phyloP scores from a whole-genome alignment of 2,888 invertebrate genomes.

The Polyploca ridens region DNA sequence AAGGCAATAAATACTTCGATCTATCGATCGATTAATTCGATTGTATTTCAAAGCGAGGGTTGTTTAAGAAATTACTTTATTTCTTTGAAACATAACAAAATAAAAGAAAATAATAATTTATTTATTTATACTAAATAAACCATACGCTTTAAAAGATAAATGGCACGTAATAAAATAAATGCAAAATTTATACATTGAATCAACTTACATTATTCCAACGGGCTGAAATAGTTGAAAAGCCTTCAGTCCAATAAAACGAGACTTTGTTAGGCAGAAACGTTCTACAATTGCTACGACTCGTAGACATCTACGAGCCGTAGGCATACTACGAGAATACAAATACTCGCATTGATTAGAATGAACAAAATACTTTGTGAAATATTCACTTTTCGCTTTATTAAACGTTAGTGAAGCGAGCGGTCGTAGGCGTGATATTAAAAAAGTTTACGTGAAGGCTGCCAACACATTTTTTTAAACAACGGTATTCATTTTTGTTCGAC shows the following conservation, averaged over 20 bases:
- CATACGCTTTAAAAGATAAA: no score
- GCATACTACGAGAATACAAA: neutral
- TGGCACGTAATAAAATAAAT: no score
- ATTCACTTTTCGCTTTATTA: neutral
- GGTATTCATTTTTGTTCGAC: no score
- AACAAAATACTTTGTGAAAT: neutral
- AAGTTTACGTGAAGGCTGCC: slow-evolving; percentile 18
- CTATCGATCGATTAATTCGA: no score
- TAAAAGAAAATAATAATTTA: no score
- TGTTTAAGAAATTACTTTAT: no score
- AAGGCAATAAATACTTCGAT: no score
- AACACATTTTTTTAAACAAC: neutral
- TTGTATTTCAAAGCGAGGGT: no score
- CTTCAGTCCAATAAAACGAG: neutral
- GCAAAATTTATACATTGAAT: no score
- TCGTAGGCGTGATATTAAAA: slow-evolving; percentile 24
- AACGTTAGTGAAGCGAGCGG: neutral
- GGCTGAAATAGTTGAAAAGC: neutral
- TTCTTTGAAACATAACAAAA: no score
- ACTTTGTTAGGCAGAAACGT: neutral
- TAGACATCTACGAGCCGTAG: neutral
- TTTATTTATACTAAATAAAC: no score
- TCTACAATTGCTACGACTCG: neutral
- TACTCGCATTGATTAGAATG: neutral
- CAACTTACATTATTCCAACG: neutral